Conservation (phyloP, 23 tunicate genomes). For the Clavelina lepadiformis region DNA sequence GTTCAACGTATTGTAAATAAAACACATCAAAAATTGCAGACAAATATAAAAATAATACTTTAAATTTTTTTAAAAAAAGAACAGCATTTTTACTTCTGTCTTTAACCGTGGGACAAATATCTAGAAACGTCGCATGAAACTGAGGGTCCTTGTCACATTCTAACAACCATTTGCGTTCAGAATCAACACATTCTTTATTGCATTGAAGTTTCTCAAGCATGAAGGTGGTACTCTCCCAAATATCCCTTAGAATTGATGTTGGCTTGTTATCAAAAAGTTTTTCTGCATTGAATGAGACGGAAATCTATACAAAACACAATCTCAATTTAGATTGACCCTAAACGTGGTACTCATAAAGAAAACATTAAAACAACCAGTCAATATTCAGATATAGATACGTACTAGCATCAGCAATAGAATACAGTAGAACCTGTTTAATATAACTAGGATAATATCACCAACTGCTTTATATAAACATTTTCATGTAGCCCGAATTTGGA, state of each 20-base stretch:
- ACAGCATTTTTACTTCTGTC: neutral
- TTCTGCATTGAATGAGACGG: conserved; percentile 32
- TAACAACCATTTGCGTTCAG: conserved; percentile 40
- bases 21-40: neutral
- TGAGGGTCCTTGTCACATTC: conserved; percentile 26
- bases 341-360: neutral
- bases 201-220: conserved; percentile 70
- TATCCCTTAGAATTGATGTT: conserved; percentile 30
- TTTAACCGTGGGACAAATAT: too few relatives aligned
- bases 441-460: too few relatives aligned
- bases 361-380: neutral
- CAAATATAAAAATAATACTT: conserved; percentile 1
- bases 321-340: neutral
- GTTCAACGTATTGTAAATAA: too few relatives aligned
- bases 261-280: conserved; percentile 15
- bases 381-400: too few relatives aligned
- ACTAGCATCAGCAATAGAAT: too few relatives aligned
- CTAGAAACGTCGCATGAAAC: conserved; percentile 34
- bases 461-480: too few relatives aligned
- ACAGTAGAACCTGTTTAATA: too few relatives aligned
- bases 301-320: conserved; percentile 11
- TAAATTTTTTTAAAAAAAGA: too few relatives aligned
- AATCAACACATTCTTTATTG: conserved; percentile 38
- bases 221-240: conserved; percentile 79
- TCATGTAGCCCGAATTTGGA: too few relatives aligned